Conservation (phyloP, 92 coral and sea anemone species). For the Zoanthus solanderi region DNA sequence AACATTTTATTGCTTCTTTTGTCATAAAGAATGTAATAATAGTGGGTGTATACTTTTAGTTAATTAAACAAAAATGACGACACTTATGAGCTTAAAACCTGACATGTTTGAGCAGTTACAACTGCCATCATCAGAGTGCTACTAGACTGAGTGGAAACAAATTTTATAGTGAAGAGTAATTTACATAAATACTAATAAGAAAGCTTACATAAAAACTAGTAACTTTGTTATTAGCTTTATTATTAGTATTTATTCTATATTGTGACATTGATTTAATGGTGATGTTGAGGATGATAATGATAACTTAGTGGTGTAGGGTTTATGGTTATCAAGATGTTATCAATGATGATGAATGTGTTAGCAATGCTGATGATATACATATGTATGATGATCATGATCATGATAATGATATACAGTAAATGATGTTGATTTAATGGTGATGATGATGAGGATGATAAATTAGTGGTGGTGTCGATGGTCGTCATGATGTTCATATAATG, state of each 20-base stretch:
- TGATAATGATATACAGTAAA: background rate
- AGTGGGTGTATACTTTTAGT: background rate
- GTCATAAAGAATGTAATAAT: background rate
- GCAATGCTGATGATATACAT: background rate
- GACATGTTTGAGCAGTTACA: no score
- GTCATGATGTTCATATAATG: background rate
- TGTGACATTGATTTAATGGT: background rate
- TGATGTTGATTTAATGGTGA: background rate
- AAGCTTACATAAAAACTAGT: no score
- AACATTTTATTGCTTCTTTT: no score
- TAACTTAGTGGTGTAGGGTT: background rate
- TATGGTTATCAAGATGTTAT: background rate
- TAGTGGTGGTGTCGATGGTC: background rate
- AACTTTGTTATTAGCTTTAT: no score
- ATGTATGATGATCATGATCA: background rate
- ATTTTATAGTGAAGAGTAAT: no score
- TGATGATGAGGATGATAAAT: background rate
- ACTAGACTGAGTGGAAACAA: no score
- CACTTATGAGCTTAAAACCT: no score
- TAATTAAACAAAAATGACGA: no score
- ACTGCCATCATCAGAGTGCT: no score
- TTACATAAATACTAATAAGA: no score
- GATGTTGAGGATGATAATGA: background rate
- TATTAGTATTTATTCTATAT: no score
- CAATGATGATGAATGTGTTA: background rate